A percentile compares a stretch with the other conserved stretches of the same genome.
Conservation (phyloP, 2,797 vertebrate genomes). For the Siniperca undulata region DNA sequence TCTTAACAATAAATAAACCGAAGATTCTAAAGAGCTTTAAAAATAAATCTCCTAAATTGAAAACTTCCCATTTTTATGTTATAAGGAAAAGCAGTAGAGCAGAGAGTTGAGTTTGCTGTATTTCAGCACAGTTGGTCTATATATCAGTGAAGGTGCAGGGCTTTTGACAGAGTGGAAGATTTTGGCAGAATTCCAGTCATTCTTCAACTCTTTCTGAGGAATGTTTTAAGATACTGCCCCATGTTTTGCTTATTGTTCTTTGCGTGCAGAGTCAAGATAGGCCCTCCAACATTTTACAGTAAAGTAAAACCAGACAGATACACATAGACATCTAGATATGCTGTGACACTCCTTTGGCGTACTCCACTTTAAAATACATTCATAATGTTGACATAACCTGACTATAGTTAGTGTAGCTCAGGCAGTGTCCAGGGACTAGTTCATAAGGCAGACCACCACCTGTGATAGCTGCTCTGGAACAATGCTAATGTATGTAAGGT, state of each 20-base stretch:
- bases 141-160: constrained; percentile 12
- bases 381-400: constrained; percentile 55
- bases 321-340: constrained; percentile 18
- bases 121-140: constrained; percentile 22
- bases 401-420: constrained; percentile 46
- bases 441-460: constrained; percentile 57
- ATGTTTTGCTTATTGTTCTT: constrained; percentile 66
- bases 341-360: constrained; percentile 44
- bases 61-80: not conserved
- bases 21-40: not conserved
- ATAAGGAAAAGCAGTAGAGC: not conserved
- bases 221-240: constrained; percentile 56
- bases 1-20: not conserved
- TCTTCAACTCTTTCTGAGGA: constrained; percentile 56
- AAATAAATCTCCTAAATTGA: not conserved
- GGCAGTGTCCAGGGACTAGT: constrained; percentile 35
- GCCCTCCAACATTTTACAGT: constrained; percentile 40
- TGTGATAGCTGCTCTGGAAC: constrained; percentile 60
- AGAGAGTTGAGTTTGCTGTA: constrained; percentile 11
- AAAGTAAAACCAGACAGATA: constrained; percentile 66
- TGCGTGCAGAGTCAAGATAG: constrained; percentile 44
- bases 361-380: constrained; percentile 51
- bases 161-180: constrained; percentile 31
- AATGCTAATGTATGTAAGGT: constrained; percentile 48
- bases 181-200: constrained; percentile 66